These are phyloP conservation scores for Elgaria multicarinata DNA, from an alignment of 2,113 vertebrate species.

Conservation along the genomic window DNA sequence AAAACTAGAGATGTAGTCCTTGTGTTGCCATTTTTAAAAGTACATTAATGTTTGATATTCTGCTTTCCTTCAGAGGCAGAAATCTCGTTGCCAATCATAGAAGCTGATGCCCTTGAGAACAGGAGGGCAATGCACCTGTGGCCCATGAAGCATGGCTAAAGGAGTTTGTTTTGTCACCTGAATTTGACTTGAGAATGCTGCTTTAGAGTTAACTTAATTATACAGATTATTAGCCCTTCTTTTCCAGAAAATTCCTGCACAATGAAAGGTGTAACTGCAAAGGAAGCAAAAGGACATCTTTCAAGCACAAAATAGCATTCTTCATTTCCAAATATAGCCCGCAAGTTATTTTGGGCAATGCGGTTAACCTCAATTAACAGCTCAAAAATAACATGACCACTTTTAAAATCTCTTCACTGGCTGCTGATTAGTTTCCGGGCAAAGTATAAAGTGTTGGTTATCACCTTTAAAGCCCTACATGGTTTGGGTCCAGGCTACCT, in stretches of 20 bases:
- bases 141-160: not conserved
- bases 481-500: too few relatives aligned
- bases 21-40: not conserved
- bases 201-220: not conserved
- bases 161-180: not conserved
- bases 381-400: constrained; percentile 47
- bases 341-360: constrained; percentile 59
- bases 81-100: not conserved
- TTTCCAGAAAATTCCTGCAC: constrained; percentile 49
- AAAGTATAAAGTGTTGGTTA: too few relatives aligned
- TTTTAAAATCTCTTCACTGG: too few relatives aligned
- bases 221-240: not conserved
- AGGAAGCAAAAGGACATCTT: constrained; percentile 22
- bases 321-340: constrained; percentile 50
- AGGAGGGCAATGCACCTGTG: not conserved
- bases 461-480: too few relatives aligned
- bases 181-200: not conserved
- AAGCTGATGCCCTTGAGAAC: not conserved
- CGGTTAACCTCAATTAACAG: constrained; percentile 67
- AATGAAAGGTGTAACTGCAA: not conserved
- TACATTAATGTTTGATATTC: not conserved
- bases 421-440: too few relatives aligned
- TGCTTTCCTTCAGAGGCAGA: not conserved
- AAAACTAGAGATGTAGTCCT: not conserved
- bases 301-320: constrained; percentile 45